Conservation (phyloP, 2,888 invertebrate genomes). For the Operophtera brumata region DNA sequence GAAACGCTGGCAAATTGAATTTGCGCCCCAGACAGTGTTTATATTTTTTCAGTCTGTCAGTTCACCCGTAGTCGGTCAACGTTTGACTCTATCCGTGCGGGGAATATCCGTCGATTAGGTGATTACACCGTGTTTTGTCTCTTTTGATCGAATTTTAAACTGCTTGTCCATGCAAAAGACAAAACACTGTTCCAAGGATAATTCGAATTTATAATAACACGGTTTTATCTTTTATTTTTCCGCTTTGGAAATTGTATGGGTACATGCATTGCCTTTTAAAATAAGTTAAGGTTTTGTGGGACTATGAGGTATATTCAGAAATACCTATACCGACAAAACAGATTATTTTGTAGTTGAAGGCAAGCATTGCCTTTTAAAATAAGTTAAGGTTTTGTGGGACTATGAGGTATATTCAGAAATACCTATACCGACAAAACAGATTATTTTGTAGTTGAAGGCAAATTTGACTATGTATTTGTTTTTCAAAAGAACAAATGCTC, state of each 20-base stretch:
- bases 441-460: background rate
- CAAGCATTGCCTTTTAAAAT: no score
- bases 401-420: background rate
- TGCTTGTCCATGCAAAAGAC: no score
- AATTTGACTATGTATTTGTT: background rate
- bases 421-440: background rate
- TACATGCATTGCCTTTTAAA: no score
- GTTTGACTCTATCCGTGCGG: no score
- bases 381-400: background rate
- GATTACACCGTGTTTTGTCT: no score
- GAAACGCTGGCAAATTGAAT: slow-evolving; percentile 53
- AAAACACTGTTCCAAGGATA: no score
- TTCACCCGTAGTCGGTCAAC: background rate
- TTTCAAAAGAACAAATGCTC: background rate
- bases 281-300: no score
- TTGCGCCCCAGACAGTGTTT: slow-evolving; percentile 37
- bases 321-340: background rate
- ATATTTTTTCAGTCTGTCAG: slow-evolving; percentile 24
- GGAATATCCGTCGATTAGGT: no score
- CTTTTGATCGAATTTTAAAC: no score
- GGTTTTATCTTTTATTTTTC: no score
- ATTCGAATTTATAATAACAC: no score
- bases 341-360: background rate
- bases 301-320: background rate
- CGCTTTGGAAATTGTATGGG: background rate